Evolutionary conservation across 2,113 vertebrate species (phyloP).

Genomic region (Oreotrochilus melanogaster): DNA sequence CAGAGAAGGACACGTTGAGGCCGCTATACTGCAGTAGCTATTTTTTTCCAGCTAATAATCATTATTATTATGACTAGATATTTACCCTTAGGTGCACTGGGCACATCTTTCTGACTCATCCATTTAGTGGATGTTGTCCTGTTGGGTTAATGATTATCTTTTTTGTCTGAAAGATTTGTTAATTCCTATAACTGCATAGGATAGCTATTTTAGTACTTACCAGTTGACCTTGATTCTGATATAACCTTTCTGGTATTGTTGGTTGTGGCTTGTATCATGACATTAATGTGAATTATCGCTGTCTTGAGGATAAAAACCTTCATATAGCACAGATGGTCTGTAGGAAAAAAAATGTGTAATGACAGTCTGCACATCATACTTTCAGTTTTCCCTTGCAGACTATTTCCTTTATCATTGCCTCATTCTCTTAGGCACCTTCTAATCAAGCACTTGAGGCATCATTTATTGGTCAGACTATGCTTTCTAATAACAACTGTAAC

Average conservation of each 20-base stretch:
- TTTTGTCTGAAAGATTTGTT: conserved; percentile 41
- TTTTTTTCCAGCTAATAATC: background rate
- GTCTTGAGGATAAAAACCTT: conserved; percentile 29
- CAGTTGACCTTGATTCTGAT: background rate
- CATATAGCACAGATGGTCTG: background rate
- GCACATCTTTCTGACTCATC: conserved; percentile 30
- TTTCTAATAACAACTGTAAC: background rate
- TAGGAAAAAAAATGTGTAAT: background rate
- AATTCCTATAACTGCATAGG: conserved; percentile 2
- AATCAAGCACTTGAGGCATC: background rate
- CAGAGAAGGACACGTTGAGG: background rate
- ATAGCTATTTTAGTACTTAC: background rate
- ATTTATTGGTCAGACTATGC: background rate
- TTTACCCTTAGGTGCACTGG: conserved; percentile 6
- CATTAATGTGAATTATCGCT: conserved; percentile 32
- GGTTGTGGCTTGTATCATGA: background rate
- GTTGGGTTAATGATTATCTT: background rate
- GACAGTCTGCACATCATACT: background rate
- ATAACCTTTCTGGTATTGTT: conserved; percentile 17
- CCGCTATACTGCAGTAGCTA: background rate
- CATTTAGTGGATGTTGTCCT: background rate
- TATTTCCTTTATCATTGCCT: background rate
- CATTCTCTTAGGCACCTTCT: background rate
- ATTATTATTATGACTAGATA: conserved; percentile 28
- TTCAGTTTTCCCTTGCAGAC: background rate